phyloP scores from a whole-genome alignment of 2,113 vertebrate species.

The Sylvia atricapilla region DNA sequence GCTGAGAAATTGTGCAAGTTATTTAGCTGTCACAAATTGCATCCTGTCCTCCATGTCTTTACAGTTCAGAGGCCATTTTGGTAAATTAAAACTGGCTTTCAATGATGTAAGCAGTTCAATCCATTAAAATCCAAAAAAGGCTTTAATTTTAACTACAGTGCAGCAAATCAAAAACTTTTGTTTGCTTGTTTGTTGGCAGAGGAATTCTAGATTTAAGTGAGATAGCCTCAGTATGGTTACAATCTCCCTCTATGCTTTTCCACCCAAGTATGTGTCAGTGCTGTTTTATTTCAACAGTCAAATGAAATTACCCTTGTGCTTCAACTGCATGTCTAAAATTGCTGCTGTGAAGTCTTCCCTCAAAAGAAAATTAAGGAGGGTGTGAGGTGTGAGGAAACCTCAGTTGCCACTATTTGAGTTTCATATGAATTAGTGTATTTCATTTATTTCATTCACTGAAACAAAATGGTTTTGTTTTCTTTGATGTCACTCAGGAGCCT shows the following conservation, averaged over 20 bases:
- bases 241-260: background rate
- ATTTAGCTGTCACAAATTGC: background rate
- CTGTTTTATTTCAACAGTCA: conserved; percentile 33
- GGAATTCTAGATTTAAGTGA: background rate
- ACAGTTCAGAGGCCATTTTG: background rate
- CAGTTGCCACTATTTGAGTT: background rate
- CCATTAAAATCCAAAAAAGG: background rate
- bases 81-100: background rate
- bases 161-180: background rate
- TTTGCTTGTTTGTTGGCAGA: background rate
- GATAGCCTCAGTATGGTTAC: background rate
- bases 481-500: conserved; percentile 23
- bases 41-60: background rate
- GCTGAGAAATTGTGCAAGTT: background rate
- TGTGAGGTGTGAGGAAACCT: background rate
- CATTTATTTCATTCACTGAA: conserved; percentile 30
- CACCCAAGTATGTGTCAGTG: background rate
- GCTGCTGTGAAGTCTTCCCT: background rate
- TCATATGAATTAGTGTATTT: conserved; percentile 45
- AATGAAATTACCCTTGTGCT: conserved; percentile 11
- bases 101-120: background rate
- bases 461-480: conserved; percentile 33
- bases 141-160: background rate
- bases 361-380: conserved; percentile 9
- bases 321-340: conserved; percentile 22